Conservation (phyloP, 1,140 invertebrate species). For the Potamilus streckersoni region DNA sequence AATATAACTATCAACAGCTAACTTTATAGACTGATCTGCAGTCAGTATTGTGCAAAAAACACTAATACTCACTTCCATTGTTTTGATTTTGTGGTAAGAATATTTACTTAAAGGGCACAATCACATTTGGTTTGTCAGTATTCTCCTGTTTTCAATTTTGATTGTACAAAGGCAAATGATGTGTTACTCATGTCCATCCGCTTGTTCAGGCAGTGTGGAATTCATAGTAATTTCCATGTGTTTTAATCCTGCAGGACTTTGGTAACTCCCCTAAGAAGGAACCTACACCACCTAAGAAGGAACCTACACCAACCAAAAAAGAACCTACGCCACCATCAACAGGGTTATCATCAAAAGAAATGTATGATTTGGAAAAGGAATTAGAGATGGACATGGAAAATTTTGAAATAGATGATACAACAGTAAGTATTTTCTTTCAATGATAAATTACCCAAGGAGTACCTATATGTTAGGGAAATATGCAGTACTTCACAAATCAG, state of each 20-base stretch:
- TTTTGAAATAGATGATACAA: slow-evolving; percentile 60
- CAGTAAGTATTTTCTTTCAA: slow-evolving; percentile 37
- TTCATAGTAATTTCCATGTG: background rate
- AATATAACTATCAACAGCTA: no score
- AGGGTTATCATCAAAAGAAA: slow-evolving; percentile 15
- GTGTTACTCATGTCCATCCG: background rate
- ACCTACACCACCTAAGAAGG: slow-evolving; percentile 12
- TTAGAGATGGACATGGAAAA: slow-evolving; percentile 70
- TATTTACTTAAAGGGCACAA: slow-evolving; percentile 5
- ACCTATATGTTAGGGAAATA: background rate
- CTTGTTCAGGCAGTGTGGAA: background rate
- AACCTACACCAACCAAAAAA: slow-evolving; percentile 10
- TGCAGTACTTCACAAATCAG: background rate
- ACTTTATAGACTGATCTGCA: background rate
- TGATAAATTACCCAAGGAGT: background rate
- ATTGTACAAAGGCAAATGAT: background rate
- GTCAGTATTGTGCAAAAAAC: background rate
- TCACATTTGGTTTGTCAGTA: background rate
- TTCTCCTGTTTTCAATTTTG: no score
- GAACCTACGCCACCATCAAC: slow-evolving; percentile 1
- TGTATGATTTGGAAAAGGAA: slow-evolving; percentile 68
- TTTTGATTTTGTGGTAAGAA: background rate
- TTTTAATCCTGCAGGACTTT: background rate
- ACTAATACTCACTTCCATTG: background rate
- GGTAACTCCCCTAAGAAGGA: no score